Evolutionary conservation across 2,888 invertebrate species (phyloP), one percentile per base, ranked within the genome.

Genomic region (Torymus tubicola): DNA sequence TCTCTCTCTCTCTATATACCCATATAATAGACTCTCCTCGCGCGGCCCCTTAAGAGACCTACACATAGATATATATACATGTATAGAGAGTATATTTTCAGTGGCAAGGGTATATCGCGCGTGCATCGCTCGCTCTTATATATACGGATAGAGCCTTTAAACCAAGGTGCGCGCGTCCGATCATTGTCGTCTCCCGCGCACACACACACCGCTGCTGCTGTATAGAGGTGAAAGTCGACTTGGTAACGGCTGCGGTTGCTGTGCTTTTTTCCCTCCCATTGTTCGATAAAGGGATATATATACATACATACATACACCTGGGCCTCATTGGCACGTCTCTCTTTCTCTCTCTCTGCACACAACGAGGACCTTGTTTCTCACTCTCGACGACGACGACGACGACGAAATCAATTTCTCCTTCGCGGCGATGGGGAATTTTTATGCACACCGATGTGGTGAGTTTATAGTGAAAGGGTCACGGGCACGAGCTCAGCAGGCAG

Each of bases 61-160:
- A 60, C 10, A 60, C 18, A 60, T 2, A 21, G 1, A 63, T 24
- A 12, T 16, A 42, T n/a, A 53, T 10, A 21, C 10, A 63, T 24
- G 14, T 16, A 42, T n/a, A 53, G 8, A 24, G 13, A 63, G 16
- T 69, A 75, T 42, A 18, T 81, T 81, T 81, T 81, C 80, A 81
- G 80, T 81, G 80, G 80, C 80, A 81, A 81, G 80, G 80, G 70
- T 80, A 81, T 77, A 81, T 72, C 77, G 72, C 72, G 77, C 80
- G 76, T 81, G 76, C 77, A 77, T 81, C 80, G 80, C 24, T 5
- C 13, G 10, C 24, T 14, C 13, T 24, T n/a, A n/a, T n/a, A n/a
- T n/a, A 21, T 21, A 21, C 58, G 80, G 60, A 75, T 79, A 75
- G 75, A 80, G 74, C 80, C 75, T 75, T 80, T 75, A 75, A 74